A percentile compares a stretch with the other conserved stretches of the same genome.
Evolutionary conservation across 2,113 vertebrate species (phyloP).

Genomic region (Lepisosteus osseus): DNA sequence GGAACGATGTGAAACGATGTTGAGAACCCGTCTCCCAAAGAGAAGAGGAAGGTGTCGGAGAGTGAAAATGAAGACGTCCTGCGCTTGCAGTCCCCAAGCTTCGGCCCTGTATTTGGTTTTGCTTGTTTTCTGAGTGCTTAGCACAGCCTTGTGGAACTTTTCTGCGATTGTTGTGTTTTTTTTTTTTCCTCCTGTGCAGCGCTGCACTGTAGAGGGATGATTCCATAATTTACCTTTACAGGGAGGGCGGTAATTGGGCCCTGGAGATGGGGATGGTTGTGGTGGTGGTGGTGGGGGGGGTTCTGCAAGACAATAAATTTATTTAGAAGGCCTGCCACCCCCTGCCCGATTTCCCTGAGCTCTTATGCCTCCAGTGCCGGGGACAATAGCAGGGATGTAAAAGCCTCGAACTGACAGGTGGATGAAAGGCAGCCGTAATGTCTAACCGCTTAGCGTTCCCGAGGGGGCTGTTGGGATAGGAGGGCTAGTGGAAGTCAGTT

Average conservation of each 20-base stretch:
- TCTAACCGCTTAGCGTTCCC: background rate
- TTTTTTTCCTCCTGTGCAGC: background rate
- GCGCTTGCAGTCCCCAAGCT: too few relatives aligned
- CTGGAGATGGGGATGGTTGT: background rate
- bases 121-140: background rate
- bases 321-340: background rate
- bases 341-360: background rate
- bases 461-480: background rate
- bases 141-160: background rate
- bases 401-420: background rate
- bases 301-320: background rate
- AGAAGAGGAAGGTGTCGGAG: too few relatives aligned
- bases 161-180: background rate
- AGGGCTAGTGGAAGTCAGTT: conserved; percentile 2
- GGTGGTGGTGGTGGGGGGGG: too few relatives aligned
- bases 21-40: too few relatives aligned
- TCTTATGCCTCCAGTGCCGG: background rate
- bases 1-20: too few relatives aligned
- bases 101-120: background rate
- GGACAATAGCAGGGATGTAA: background rate
- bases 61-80: too few relatives aligned
- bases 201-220: background rate
- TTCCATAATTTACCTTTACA: background rate
- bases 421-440: conserved; percentile 1
- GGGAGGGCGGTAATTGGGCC: background rate